These are phyloP conservation scores for Antechinus stuartii DNA, from an alignment of 2,113 vertebrate genomes.

Conservation along the genomic window DNA sequence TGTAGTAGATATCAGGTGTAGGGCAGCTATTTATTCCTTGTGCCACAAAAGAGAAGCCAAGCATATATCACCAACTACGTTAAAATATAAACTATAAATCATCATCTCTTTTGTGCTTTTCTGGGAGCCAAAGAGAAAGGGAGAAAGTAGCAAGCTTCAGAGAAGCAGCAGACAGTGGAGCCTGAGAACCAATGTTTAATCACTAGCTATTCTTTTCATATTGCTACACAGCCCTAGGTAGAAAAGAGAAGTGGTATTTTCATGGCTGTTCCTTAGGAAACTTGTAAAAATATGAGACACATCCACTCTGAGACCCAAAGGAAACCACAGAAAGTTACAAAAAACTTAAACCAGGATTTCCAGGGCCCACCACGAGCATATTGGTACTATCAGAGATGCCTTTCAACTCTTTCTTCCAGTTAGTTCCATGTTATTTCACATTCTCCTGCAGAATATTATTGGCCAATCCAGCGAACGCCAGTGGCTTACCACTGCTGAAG, in stretches of 20 bases:
- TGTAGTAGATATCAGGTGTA: neutral
- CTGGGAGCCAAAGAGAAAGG: neutral
- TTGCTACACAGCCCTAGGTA: neutral
- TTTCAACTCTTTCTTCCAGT: constrained; percentile 71
- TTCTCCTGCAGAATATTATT: neutral
- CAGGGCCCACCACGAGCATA: neutral
- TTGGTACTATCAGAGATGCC: constrained; percentile 51
- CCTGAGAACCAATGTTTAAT: neutral
- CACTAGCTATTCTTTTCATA: neutral
- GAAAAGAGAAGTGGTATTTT: neutral
- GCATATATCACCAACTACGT: neutral
- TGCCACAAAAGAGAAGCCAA: neutral
- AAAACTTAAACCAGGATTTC: neutral
- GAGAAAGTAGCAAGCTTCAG: neutral
- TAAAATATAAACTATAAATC: neutral
- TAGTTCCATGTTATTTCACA: constrained; percentile 4
- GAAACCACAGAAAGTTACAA: neutral
- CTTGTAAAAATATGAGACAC: neutral
- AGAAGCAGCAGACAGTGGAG: neutral
- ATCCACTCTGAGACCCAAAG: neutral
- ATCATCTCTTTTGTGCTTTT: neutral
- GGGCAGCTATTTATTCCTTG: neutral
- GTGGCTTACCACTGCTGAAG: neutral
- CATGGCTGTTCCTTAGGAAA: neutral
- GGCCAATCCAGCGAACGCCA: neutral